Evolutionary conservation across 23 tunicate genomes (phyloP).

Genomic region (Halocynthia aurantium): DNA sequence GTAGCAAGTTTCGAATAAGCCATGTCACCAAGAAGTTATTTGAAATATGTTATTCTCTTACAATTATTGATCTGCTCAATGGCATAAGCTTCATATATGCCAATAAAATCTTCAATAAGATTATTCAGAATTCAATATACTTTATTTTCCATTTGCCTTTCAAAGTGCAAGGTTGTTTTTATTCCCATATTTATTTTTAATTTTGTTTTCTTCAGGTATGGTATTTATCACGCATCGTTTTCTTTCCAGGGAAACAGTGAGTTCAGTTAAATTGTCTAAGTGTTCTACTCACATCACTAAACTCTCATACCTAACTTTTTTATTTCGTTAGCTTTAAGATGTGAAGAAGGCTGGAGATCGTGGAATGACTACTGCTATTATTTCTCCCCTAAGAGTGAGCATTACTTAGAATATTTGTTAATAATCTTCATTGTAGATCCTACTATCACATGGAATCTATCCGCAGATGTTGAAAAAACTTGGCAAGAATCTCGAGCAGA

Average conservation of each 20-base stretch:
- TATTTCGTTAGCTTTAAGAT: constrained; percentile 41
- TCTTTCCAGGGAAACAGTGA: constrained; percentile 48
- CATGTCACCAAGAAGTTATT: background rate
- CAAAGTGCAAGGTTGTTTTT: background rate
- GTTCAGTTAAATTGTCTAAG: background rate
- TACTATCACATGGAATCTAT: background rate
- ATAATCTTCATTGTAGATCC: no score
- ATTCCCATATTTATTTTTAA: background rate
- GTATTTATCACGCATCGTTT: constrained; percentile 29
- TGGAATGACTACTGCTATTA: constrained; percentile 79
- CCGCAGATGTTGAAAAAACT: constrained; percentile 9
- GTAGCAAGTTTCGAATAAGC: background rate
- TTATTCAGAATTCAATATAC: no score
- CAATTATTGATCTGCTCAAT: no score
- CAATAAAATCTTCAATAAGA: no score
- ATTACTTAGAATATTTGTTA: no score
- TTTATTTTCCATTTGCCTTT: no score
- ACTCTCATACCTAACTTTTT: constrained; percentile 1
- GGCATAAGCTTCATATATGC: no score
- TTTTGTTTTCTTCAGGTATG: constrained; percentile 21
- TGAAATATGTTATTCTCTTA: no score
- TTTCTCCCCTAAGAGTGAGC: constrained; percentile 32
- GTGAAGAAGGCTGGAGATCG: constrained; percentile 65
- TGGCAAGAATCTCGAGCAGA: constrained; percentile 66
- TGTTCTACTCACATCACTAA: background rate